Evolutionary conservation across 2,797 vertebrate genomes (phyloP).

Genomic region (Hafferia zeledoni): DNA sequence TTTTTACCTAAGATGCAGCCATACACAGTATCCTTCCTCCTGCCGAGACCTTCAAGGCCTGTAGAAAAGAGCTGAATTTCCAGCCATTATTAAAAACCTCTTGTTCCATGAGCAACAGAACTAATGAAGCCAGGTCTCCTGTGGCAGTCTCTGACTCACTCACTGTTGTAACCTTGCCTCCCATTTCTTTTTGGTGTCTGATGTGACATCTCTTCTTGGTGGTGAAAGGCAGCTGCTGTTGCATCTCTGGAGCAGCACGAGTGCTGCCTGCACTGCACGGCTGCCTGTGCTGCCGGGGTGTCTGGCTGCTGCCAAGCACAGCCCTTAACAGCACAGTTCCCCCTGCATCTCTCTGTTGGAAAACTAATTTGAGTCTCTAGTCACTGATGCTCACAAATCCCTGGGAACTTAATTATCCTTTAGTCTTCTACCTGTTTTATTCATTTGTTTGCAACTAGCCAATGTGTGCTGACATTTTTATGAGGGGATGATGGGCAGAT

Average conservation of each 20-base stretch:
- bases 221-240: background rate
- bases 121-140: background rate
- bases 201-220: accelerated
- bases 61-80: background rate
- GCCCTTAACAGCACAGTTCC: accelerated
- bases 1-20: background rate
- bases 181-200: accelerated
- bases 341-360: background rate
- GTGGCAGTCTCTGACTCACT: background rate
- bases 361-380: background rate
- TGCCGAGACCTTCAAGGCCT: background rate
- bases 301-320: background rate
- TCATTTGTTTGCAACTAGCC: slow-evolving; percentile 11
- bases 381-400: background rate
- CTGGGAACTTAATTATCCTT: slow-evolving; percentile 44
- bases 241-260: accelerated
- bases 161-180: accelerated
- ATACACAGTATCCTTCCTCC: background rate
- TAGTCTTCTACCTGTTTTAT: slow-evolving; percentile 22
- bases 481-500: background rate
- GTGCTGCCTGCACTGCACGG: accelerated
- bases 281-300: background rate
- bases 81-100: background rate
- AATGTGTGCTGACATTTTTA: slow-evolving; percentile 27
- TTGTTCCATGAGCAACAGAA: background rate